These are phyloP conservation scores for Gobius niger DNA, from an alignment of 2,113 vertebrate genomes.

Conservation along the genomic window DNA sequence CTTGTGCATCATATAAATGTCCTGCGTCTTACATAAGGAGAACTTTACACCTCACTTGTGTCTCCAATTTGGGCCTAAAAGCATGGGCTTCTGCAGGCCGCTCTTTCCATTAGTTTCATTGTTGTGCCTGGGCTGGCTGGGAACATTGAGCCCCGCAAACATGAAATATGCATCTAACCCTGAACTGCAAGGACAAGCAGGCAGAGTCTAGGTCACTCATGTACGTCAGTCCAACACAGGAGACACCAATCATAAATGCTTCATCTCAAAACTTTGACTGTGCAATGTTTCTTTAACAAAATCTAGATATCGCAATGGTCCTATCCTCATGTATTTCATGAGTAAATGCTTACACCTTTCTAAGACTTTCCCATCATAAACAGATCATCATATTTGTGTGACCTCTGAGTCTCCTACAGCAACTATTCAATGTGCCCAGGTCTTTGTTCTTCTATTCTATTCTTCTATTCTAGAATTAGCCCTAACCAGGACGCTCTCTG, in stretches of 20 bases:
- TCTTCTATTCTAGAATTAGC: no score
- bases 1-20: constrained; percentile 25
- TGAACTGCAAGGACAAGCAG: constrained; percentile 32
- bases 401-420: no score
- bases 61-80: constrained; percentile 15
- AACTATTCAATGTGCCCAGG: no score
- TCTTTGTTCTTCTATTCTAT: no score
- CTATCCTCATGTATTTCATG: no score
- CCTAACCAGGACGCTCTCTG: no score
- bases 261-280: background rate
- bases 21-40: constrained; percentile 33
- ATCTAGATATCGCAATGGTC: no score
- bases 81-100: background rate
- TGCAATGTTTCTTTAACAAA: no score
- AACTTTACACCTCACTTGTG: constrained; percentile 12
- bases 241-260: constrained; percentile 36
- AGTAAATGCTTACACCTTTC: no score
- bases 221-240: constrained; percentile 21
- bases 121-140: constrained; percentile 20
- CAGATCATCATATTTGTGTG: no score
- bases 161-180: constrained; percentile 46
- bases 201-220: constrained; percentile 14
- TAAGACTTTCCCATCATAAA: no score
- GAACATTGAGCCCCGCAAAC: constrained; percentile 43
- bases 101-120: constrained; percentile 42